Evolutionary conservation across 2,113 vertebrate species (phyloP).

Genomic region (Diphyllodes magnificus): DNA sequence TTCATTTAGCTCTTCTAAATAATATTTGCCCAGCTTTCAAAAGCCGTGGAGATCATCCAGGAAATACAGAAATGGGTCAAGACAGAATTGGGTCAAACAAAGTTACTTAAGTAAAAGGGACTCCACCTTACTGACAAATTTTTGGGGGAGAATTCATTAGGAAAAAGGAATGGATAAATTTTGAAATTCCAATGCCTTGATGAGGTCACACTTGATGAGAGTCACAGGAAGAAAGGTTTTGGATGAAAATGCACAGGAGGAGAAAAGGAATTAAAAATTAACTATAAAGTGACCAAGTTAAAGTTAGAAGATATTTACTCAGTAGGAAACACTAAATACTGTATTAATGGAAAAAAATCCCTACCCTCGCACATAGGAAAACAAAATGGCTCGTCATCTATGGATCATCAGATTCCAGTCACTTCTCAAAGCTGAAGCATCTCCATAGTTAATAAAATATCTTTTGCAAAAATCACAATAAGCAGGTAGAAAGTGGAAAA

Average conservation of each 20-base stretch:
- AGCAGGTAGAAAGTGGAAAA: background rate
- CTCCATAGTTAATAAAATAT: background rate
- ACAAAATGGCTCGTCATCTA: background rate
- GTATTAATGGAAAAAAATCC: background rate
- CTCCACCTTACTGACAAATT: background rate
- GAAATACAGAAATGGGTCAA: background rate
- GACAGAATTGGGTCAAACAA: background rate
- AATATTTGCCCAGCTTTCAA: background rate
- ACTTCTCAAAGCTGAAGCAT: background rate
- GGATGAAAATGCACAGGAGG: background rate
- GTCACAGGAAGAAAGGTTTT: background rate
- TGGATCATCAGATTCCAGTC: background rate
- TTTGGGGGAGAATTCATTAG: background rate
- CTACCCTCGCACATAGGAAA: background rate
- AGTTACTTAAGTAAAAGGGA: background rate
- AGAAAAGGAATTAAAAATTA: background rate
- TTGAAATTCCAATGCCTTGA: background rate
- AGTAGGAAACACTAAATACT: background rate
- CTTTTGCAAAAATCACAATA: background rate
- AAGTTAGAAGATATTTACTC: background rate
- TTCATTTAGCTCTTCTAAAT: background rate
- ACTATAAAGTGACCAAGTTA: background rate
- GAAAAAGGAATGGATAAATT: background rate
- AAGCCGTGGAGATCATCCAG: background rate
- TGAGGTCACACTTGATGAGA: background rate